Percentiles rank a stretch among this genome's conserved stretches.
phyloP scores from a whole-genome alignment of 2,888 invertebrate genomes.

The Tromatobia lineatoria region DNA sequence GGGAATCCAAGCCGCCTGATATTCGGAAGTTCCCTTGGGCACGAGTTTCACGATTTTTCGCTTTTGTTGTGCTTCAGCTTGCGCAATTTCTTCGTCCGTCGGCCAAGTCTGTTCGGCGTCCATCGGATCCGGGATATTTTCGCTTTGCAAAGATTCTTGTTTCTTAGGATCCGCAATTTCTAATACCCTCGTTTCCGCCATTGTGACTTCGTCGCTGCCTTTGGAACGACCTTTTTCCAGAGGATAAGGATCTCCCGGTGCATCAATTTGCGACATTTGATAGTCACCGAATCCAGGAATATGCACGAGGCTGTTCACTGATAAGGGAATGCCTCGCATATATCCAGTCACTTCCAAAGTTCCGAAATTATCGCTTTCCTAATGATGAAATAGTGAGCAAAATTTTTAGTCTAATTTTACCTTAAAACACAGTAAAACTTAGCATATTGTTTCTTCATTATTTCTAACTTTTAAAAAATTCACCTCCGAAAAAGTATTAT shows the following conservation, averaged over 20 bases:
- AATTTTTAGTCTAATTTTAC: conserved; percentile 52
- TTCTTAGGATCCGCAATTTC: conserved; percentile 89
- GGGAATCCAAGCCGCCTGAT: conserved; percentile 98
- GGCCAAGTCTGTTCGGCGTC: conserved; percentile 99
- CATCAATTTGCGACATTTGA: conserved; percentile 94
- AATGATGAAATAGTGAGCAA: conserved; percentile 12
- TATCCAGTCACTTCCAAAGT: conserved; percentile 94
- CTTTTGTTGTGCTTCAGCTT: conserved; percentile 88
- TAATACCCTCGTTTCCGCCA: conserved; percentile 86
- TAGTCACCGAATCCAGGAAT: conserved; percentile 97
- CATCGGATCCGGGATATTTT: conserved; percentile 95
- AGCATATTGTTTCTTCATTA: no score
- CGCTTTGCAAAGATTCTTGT: conserved; percentile 92
- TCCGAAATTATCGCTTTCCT: conserved; percentile 86
- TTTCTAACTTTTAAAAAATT: no score
- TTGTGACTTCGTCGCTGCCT: conserved; percentile 82
- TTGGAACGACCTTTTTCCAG: conserved; percentile 85
- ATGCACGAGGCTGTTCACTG: conserved; percentile 96
- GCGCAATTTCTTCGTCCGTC: conserved; percentile 94
- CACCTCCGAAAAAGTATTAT: no score
- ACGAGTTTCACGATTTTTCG: conserved; percentile 92
- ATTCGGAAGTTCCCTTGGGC: conserved; percentile 98
- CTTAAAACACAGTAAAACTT: background rate
- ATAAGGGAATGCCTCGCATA: conserved; percentile 93
- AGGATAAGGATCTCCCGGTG: conserved; percentile 90